Conservation (phyloP, 1,140 invertebrate genomes). For the Sycophaga agraensis region DNA sequence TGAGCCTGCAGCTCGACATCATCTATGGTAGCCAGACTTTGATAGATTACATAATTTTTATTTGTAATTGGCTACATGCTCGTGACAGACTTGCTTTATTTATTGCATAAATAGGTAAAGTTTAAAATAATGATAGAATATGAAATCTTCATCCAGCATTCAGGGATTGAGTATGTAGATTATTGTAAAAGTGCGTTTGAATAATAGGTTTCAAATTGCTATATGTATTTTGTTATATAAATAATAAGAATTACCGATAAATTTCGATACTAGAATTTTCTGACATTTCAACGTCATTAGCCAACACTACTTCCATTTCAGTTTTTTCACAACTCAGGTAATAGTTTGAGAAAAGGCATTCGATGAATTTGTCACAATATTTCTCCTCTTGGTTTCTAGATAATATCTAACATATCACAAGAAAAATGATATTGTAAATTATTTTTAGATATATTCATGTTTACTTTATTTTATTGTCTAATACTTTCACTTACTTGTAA, state of each 20-base stretch:
- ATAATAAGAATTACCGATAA: conserved; percentile 46
- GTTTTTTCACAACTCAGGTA: conserved; percentile 33
- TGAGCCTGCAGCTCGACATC: too few relatives aligned
- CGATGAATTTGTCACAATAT: conserved; percentile 58
- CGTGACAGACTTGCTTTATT: too few relatives aligned
- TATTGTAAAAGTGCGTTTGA: neutral
- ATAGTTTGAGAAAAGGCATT: conserved; percentile 53
- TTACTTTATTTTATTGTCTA: neutral
- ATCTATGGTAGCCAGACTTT: too few relatives aligned
- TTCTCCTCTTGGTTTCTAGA: conserved; percentile 55
- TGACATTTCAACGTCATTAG: conserved; percentile 50
- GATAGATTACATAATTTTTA: too few relatives aligned
- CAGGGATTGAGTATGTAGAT: neutral
- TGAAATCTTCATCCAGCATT: neutral
- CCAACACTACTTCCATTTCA: conserved; percentile 25
- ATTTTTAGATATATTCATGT: neutral
- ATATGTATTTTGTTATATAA: neutral
- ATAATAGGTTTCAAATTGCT: neutral
- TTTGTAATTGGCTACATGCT: too few relatives aligned
- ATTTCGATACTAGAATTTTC: conserved; percentile 62
- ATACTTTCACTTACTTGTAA: conserved; percentile 36
- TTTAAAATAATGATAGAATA: too few relatives aligned
- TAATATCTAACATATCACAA: conserved; percentile 48
- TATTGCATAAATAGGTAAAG: too few relatives aligned
- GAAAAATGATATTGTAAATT: neutral